Evolutionary conservation across 2,113 vertebrate species (phyloP), one percentile per base, ranked within the genome.

Genomic region (Pterocles orientalis): DNA sequence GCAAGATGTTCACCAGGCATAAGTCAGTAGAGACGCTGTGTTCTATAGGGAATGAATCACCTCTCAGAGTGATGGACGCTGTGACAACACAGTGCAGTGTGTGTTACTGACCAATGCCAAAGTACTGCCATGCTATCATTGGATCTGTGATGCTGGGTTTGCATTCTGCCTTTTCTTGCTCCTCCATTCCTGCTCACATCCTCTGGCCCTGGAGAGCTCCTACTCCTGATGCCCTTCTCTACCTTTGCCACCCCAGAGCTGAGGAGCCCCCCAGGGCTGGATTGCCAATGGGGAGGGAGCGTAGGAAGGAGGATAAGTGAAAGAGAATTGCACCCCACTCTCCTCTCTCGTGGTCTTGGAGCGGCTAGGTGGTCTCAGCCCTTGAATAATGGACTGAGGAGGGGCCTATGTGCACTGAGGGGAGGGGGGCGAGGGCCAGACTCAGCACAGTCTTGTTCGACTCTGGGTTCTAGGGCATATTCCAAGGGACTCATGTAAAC

Each of bases 61-160:
- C 69, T 84, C n/a, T 53, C 18, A 64, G 53, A 47, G 18, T 68
- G 53, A 56, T 1, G 5, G 57, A 76, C 5, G 3, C 36, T 69
- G 75, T 64, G 60, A 17, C 41, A 78, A 89, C 19, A 65, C 41
- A 88, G 20, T 0, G 0, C 25, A 83, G 23, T 0, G 0, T 43
- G 18, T 65, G 41, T 76, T 69, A 56, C 33, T 77, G 50, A 47
- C 20, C 41, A 9, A 11, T 29, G 64, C 18, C 20, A 53, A 76
- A 54, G 57, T 23, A 36, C 26, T 36, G 31, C 26, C 26, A 13
- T 11, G 23, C 29, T 53, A 51, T 21, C 25, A 6, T 10, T 26
- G 51, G 12, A 84, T 73, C 45, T 60, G 39, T 1, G 2, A n/a
- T 70, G 62, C 51, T 62, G 50, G 10, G 18, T 70, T 77, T 3